Base-by-base conservation (phyloP, 2,797 vertebrate species). In the Geotrypetes seraphini region DNA sequence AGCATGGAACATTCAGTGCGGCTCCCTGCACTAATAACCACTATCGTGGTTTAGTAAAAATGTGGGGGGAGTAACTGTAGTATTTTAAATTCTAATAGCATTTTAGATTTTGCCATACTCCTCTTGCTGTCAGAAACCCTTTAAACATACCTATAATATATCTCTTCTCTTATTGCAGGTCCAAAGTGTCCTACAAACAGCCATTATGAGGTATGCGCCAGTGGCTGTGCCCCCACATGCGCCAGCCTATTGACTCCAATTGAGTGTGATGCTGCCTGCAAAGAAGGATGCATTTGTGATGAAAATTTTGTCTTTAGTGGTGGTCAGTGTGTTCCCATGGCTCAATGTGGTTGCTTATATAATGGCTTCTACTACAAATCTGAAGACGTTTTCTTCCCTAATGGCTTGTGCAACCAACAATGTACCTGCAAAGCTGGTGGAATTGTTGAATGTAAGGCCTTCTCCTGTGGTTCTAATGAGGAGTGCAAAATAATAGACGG, bases 201-300 rank as follows among this genome's bases (percentile, higher is more conserved):
- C 28, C 84, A 86, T 64, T 90, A 90, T 1, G 60, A 75, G 19
- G 33, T 53, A 1, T 87, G 82, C 8, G 60, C 70, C 11, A 9
- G 30, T 0, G 44, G 71, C 25, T 90, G 87, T 28, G 75, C 74
- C 0, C 4, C 65, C 22, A 79, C 71, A 10, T 92, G 89, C 3
- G 52, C 61, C 8, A 73, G 66, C 10, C 52, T 84, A 26, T 60
- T 56, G 1, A 39, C 53, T 15, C 12, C 31, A 0, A 24, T 11
- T 26, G 60, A 16, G 38, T 87, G 86, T 16, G 33, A 33, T 10
- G 32, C 41, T 1, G 10, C 8, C 1, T 88, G 84, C 27, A 1
- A 18, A 0, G 86, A 90, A 27, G 76, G 68, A 19, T 94, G 90
- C 1, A 68, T 75, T 21, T 94, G 90, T 3, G 50, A 91, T 1